Conservation (phyloP, 2,888 invertebrate genomes). For the Caradrina clavipalpis region DNA sequence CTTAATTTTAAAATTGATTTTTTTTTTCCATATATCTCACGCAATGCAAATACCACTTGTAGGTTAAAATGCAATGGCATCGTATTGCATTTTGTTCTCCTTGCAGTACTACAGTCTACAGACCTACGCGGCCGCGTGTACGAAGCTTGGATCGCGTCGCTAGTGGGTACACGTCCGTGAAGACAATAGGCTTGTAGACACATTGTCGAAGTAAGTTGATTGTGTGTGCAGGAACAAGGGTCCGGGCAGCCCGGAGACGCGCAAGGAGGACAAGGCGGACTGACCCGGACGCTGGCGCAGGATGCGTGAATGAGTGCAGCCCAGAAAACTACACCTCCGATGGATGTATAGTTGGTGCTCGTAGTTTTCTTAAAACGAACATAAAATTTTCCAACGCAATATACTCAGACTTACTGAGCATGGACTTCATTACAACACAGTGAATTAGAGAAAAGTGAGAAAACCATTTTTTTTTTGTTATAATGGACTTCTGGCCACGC, state of each 20-base stretch:
- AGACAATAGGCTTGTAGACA: not conserved
- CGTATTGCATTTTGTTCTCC: no score
- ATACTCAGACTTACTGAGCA: not conserved
- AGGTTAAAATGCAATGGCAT: no score
- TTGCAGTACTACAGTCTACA: not conserved
- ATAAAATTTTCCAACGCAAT: slow-evolving; percentile 1
- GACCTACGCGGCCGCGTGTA: not conserved
- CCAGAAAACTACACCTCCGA: slow-evolving; percentile 59
- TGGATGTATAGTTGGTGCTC: slow-evolving; percentile 73
- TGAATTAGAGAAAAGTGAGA: not conserved
- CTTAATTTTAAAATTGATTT: no score
- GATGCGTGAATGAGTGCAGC: slow-evolving; percentile 64
- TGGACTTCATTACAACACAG: slow-evolving; percentile 2
- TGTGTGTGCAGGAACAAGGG: slow-evolving; percentile 55
- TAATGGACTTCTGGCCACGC: not conserved
- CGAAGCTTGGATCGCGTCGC: slow-evolving; percentile 6
- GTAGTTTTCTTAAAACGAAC: slow-evolving; percentile 60
- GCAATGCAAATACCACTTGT: slow-evolving; percentile 1
- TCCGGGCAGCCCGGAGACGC: slow-evolving; percentile 59
- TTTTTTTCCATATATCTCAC: slow-evolving; percentile 8
- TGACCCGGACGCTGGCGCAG: slow-evolving; percentile 66
- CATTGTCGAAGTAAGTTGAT: slow-evolving; percentile 8
- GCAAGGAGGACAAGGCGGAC: slow-evolving; percentile 67
- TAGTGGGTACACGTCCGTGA: slow-evolving; percentile 8
- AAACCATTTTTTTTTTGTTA: slow-evolving; percentile 6